These are phyloP conservation scores for Bos indicus DNA, from an alignment of 2,113 vertebrate genomes.

Conservation along the genomic window DNA sequence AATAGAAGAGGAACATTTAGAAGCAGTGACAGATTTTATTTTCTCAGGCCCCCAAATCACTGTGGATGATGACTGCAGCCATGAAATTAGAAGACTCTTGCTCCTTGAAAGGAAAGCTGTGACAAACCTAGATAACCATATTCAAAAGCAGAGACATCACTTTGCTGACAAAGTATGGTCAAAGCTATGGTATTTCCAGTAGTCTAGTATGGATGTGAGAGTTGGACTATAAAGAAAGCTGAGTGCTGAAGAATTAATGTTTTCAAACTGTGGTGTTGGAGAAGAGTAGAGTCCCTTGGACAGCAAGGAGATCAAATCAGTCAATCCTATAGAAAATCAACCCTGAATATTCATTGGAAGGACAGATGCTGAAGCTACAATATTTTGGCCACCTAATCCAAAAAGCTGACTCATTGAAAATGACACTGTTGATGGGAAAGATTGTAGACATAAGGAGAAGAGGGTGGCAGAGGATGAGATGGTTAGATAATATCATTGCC, in stretches of 20 bases:
- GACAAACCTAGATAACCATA: neutral
- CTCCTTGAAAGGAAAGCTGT: neutral
- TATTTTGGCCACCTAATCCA: neutral
- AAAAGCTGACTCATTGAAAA: neutral
- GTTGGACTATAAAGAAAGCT: neutral
- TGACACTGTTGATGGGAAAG: neutral
- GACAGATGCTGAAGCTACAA: neutral
- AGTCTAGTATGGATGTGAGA: neutral
- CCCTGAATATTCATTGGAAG: neutral
- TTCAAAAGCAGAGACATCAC: neutral
- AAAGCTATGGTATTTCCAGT: neutral
- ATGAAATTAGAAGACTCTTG: neutral
- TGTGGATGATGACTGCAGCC: neutral
- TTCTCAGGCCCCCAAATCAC: neutral
- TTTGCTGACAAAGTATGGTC: neutral
- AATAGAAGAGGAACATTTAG: neutral
- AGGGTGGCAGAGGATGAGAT: neutral
- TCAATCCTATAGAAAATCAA: neutral
- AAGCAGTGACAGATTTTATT: neutral
- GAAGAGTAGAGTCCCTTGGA: neutral
- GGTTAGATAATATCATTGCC: neutral
- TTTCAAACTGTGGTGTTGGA: neutral
- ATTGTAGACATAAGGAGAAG: neutral
- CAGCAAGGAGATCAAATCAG: neutral
- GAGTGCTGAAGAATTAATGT: neutral